phyloP scores from a whole-genome alignment of 2,888 invertebrate genomes.

The Drosophila mettleri region DNA sequence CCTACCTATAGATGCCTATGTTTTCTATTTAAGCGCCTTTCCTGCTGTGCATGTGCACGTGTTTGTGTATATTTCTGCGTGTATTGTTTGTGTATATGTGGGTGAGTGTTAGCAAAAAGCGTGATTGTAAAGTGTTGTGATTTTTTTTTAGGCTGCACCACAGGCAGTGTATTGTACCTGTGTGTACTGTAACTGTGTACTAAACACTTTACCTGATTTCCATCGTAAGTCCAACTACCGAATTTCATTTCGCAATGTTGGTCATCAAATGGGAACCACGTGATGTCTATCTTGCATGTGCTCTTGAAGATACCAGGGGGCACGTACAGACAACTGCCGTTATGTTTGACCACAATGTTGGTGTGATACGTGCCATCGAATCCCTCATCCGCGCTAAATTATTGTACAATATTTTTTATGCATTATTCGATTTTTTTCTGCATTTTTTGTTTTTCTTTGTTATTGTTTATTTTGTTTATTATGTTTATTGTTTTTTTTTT shows the following conservation, averaged over 20 bases:
- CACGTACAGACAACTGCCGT: conserved; percentile 99
- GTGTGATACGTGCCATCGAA: conserved; percentile 99
- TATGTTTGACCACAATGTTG: conserved; percentile 99
- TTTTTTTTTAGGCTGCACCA: conserved; percentile 32
- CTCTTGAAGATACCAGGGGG: conserved; percentile 99
- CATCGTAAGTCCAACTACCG: conserved; percentile 99
- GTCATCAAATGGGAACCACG: conserved; percentile 99
- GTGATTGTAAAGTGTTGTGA: conserved; percentile 41
- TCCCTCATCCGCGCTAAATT: conserved; percentile 98
- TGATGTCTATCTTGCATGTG: conserved; percentile 99
- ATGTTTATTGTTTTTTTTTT: conserved; percentile 27
- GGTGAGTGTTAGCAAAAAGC: conserved; percentile 50
- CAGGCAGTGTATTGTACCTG: conserved; percentile 30
- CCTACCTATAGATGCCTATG: conserved; percentile 8
- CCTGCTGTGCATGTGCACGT: conserved; percentile 43
- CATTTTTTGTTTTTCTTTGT: conserved; percentile 21
- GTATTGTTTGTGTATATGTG: conserved; percentile 36
- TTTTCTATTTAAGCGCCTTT: background rate
- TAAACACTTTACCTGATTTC: conserved; percentile 92
- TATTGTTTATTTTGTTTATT: conserved; percentile 18
- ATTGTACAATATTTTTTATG: conserved; percentile 76
- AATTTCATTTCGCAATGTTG: conserved; percentile 99
- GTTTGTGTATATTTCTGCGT: conserved; percentile 20
- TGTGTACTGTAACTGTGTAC: conserved; percentile 49
- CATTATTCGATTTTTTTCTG: conserved; percentile 57